A percentile compares a stretch with the other conserved stretches of the same genome.
These are phyloP conservation scores for Drosophila elegans DNA, from an alignment of 1,140 invertebrate genomes.

Conservation along the genomic window DNA sequence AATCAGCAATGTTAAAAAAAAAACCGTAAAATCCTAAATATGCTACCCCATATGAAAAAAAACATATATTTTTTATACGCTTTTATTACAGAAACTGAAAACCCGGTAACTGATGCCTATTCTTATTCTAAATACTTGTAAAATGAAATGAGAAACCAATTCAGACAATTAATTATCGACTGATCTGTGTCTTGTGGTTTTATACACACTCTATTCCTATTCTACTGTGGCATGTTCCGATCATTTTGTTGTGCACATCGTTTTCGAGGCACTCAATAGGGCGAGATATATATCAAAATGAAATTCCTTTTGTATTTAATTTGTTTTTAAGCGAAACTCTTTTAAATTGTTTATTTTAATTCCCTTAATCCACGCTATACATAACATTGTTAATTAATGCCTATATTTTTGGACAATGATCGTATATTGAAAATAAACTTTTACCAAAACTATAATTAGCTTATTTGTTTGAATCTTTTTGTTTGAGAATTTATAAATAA, in stretches of 20 bases:
- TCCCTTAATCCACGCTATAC: constrained; percentile 28
- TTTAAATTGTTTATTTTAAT: constrained; percentile 59
- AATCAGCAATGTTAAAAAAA: neutral
- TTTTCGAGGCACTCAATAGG: constrained; percentile 62
- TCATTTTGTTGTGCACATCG: constrained; percentile 65
- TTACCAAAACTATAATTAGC: constrained; percentile 14
- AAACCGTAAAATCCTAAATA: neutral
- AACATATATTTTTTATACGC: constrained; percentile 66
- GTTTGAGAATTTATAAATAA: neutral
- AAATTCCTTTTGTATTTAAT: constrained; percentile 75
- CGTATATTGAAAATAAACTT: constrained; percentile 48
- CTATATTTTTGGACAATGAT: constrained; percentile 49
- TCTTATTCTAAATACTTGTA: constrained; percentile 14
- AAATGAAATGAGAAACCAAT: constrained; percentile 1
- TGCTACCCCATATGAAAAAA: neutral
- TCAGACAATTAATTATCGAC: neutral
- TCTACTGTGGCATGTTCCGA: constrained; percentile 58
- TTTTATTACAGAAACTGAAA: constrained; percentile 43
- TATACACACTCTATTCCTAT: constrained; percentile 35
- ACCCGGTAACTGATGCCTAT: constrained; percentile 4
- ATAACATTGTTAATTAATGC: constrained; percentile 64
- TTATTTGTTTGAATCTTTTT: neutral
- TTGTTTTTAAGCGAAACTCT: constrained; percentile 60
- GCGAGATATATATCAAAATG: constrained; percentile 47
- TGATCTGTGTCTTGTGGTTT: constrained; percentile 24